phyloP scores from a whole-genome alignment of 2,797 vertebrate genomes.

The Parotocinclus haroldoi region DNA sequence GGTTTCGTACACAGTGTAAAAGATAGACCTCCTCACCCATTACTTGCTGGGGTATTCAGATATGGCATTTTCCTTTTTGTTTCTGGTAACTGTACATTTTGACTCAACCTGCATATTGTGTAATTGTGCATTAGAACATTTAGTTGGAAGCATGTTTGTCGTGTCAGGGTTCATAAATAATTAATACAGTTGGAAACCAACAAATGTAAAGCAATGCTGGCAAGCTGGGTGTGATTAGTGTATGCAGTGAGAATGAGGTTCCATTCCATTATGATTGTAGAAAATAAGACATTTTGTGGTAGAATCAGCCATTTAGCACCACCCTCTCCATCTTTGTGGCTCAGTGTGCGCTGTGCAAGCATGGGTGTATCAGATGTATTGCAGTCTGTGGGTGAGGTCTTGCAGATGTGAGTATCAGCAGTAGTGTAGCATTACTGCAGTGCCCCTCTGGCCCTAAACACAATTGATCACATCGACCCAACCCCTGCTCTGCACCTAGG shows the following conservation, averaged over 20 bases:
- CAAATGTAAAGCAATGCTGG: neutral
- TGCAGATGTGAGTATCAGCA: slow-evolving; percentile 13
- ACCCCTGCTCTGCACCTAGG: slow-evolving; percentile 12
- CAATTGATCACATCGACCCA: slow-evolving; percentile 32
- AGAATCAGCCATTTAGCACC: too few relatives aligned
- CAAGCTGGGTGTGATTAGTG: neutral
- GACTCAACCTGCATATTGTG: too few relatives aligned
- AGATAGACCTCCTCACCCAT: too few relatives aligned
- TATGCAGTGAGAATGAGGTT: too few relatives aligned
- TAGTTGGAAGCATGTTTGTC: neutral
- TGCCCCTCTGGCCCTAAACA: slow-evolving; percentile 21
- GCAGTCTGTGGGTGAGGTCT: neutral
- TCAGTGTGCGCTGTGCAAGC: too few relatives aligned
- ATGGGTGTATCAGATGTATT: neutral
- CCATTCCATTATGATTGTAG: too few relatives aligned
- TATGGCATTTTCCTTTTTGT: too few relatives aligned
- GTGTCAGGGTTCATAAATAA: neutral
- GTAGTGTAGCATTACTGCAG: slow-evolving; percentile 29
- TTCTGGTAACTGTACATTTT: too few relatives aligned
- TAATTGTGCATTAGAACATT: neutral
- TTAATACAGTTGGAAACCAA: neutral
- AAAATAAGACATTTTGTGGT: too few relatives aligned
- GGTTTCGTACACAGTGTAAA: too few relatives aligned
- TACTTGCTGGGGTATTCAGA: too few relatives aligned
- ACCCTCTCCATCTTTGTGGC: too few relatives aligned